phyloP scores from a whole-genome alignment of 2,888 invertebrate genomes.

The Tribolium freemani region DNA sequence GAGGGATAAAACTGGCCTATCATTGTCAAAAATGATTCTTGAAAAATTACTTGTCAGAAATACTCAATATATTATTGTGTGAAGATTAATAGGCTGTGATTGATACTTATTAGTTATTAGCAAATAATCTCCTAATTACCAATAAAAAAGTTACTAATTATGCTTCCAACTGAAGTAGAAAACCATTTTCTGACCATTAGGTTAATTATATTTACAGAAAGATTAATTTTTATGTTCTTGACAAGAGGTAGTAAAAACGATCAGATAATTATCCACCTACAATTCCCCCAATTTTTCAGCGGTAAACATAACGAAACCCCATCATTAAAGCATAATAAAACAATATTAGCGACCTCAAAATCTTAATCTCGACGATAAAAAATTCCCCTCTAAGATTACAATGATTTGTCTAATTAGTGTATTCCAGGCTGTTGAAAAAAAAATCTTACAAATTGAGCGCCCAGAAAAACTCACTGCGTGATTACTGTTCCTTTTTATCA shows the following conservation, averaged over 20 bases:
- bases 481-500: constrained; percentile 16
- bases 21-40: background rate
- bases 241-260: background rate
- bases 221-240: background rate
- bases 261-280: constrained; percentile 13
- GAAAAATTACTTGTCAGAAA: background rate
- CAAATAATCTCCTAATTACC: background rate
- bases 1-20: too few species aligned
- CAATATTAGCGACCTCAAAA: background rate
- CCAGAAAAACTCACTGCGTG: background rate
- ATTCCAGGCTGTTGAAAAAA: background rate
- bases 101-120: background rate
- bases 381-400: background rate
- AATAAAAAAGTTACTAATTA: background rate
- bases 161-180: background rate
- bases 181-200: background rate
- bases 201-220: background rate
- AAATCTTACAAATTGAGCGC: background rate
- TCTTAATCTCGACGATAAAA: background rate
- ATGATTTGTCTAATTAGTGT: background rate
- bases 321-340: background rate
- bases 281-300: background rate
- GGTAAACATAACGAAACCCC: background rate
- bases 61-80: background rate
- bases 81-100: background rate